A percentile compares a stretch with the other conserved stretches of the same genome.
phyloP scores from a whole-genome alignment of 1,140 invertebrate species.

The Drosophila paulistorum region DNA sequence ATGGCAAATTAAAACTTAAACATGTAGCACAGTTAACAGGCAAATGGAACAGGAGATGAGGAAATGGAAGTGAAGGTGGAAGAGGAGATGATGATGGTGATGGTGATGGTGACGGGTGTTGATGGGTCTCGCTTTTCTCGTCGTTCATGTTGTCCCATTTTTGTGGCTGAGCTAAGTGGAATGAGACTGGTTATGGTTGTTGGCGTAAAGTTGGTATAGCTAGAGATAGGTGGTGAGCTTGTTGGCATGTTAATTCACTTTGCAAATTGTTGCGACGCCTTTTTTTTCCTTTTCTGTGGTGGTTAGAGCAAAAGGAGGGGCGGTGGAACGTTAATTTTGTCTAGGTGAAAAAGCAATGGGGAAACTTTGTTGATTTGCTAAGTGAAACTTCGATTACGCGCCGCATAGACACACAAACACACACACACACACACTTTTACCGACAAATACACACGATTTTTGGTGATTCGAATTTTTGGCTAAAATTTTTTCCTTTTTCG shows the following conservation, averaged over 20 bases:
- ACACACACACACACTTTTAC: background rate
- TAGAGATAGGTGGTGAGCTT: conserved; percentile 35
- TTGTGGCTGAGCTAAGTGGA: conserved; percentile 10
- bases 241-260: conserved; percentile 77
- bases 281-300: conserved; percentile 19
- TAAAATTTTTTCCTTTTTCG: conserved; percentile 40
- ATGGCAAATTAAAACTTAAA: conserved; percentile 77
- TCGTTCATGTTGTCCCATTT: conserved; percentile 16
- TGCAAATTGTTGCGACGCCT: conserved; percentile 72
- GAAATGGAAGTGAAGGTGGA: too few species aligned
- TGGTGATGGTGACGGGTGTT: too few species aligned
- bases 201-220: conserved; percentile 22
- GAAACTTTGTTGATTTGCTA: conserved; percentile 77
- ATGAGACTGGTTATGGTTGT: conserved; percentile 17
- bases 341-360: conserved; percentile 46
- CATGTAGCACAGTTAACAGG: conserved; percentile 57
- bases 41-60: background rate
- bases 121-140: background rate
- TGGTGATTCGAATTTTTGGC: conserved; percentile 43
- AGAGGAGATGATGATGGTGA: too few species aligned
- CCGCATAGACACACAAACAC: conserved; percentile 1
- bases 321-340: conserved; percentile 63
- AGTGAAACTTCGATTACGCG: conserved; percentile 77
- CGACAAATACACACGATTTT: conserved; percentile 32
- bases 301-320: conserved; percentile 13